A percentile compares a stretch with the other conserved stretches of the same genome.
These are phyloP conservation scores for Cygnus atratus DNA, from an alignment of 2,113 vertebrate genomes.

Conservation along the genomic window DNA sequence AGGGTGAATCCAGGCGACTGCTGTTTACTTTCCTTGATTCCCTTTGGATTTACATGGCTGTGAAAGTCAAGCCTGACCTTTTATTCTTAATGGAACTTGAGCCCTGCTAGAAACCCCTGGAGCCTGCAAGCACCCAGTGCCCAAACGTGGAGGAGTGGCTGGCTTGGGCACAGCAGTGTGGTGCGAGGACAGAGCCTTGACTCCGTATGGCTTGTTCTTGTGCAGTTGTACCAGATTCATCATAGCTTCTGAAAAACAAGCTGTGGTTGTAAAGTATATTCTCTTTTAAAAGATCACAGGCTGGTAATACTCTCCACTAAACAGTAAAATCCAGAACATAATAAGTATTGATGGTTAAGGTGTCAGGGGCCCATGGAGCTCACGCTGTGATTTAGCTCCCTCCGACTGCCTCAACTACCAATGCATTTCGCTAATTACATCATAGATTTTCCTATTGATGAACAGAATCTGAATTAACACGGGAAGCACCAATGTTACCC, in stretches of 20 bases:
- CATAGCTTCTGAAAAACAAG: slow-evolving; percentile 28
- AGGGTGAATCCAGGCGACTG: background rate
- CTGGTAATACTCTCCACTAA: slow-evolving; percentile 79
- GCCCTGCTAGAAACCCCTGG: fast-evolving
- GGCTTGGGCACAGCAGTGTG: background rate
- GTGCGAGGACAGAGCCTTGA: background rate
- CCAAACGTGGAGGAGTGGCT: background rate
- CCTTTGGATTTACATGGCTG: background rate
- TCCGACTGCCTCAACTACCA: slow-evolving; percentile 68
- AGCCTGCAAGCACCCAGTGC: background rate
- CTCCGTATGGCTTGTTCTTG: background rate
- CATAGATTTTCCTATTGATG: slow-evolving; percentile 92
- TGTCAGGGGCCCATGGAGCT: slow-evolving; percentile 68
- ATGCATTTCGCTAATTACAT: slow-evolving; percentile 87
- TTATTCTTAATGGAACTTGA: background rate
- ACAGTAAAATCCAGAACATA: slow-evolving; percentile 73
- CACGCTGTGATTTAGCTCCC: slow-evolving; percentile 81
- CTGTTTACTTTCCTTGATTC: background rate
- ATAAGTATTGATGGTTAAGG: slow-evolving; percentile 81
- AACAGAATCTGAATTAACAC: slow-evolving; percentile 90
- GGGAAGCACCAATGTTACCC: slow-evolving; percentile 84
- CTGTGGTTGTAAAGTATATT: slow-evolving; percentile 58
- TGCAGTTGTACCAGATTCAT: slow-evolving; percentile 13
- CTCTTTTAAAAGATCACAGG: slow-evolving; percentile 55
- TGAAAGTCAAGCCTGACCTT: background rate